A percentile compares a stretch with the other conserved stretches of the same genome.
Evolutionary conservation across 2,888 invertebrate species (phyloP).

Genomic region (Agonopterix heracliana): DNA sequence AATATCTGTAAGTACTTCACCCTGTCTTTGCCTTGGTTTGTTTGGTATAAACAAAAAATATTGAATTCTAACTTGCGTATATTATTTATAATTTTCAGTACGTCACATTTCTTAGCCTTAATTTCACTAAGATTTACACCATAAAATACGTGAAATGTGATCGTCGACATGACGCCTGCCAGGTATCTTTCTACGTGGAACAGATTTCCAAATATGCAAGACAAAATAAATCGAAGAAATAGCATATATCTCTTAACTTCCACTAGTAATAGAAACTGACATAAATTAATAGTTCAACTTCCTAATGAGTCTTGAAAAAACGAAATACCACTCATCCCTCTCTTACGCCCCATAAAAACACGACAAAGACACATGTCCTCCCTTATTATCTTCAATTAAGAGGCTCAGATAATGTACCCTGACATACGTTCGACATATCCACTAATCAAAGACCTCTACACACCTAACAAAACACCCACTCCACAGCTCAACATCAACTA

Average conservation of each 20-base stretch:
- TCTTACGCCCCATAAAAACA: slow-evolving; percentile 68
- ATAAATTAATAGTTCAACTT: slow-evolving; percentile 51
- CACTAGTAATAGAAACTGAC: slow-evolving; percentile 23
- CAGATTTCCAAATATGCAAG: no score
- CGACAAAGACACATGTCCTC: slow-evolving; percentile 73
- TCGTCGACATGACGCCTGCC: no score
- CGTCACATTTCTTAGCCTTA: no score
- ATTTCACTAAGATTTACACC: no score
- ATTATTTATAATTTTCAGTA: no score
- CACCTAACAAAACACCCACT: slow-evolving; percentile 9
- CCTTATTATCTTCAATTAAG: slow-evolving; percentile 76
- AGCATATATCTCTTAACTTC: neutral
- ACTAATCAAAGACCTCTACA: slow-evolving; percentile 26
- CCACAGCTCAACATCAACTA: slow-evolving; percentile 33
- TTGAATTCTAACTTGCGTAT: no score
- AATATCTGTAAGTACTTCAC: no score
- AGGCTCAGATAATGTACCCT: slow-evolving; percentile 67
- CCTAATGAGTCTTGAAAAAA: slow-evolving; percentile 56
- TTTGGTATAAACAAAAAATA: no score
- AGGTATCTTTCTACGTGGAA: no score
- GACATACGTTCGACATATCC: slow-evolving; percentile 57
- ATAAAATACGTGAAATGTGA: no score
- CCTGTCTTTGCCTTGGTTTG: no score
- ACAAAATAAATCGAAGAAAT: no score
- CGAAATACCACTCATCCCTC: slow-evolving; percentile 47